Base-by-base conservation (phyloP, 2,113 vertebrate genomes). In the Pontoporia blainvillei region DNA sequence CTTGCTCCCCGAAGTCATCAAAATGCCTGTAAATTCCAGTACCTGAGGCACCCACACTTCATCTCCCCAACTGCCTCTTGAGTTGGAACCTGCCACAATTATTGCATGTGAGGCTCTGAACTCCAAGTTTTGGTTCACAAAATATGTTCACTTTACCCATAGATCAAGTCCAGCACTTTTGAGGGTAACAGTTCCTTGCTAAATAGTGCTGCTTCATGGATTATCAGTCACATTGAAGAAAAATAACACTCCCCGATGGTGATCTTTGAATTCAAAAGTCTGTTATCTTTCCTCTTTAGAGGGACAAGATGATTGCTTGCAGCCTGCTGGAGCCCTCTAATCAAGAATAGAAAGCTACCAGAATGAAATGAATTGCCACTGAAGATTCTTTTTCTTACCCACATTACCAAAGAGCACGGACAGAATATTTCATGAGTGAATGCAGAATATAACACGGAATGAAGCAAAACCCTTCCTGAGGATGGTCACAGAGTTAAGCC, bases 301-400 rank as follows among this genome's bases (percentile, higher is more conserved):
- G 79, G 44, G 81, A 67, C 76, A 95, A 27, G 62, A 59, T 95
- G 66, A 89, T 89, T 89, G 18, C 76, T 86, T 89, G 41, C 49
- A 14, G 61, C 27, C 36, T 86, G 85, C 83, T 82, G 2, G 36
- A 85, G 12, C 15, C 66, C 82, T 79, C 67, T 95, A 64, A 94
- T 90, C 94, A 95, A 78, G 64, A 93, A n/a, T 3, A 95, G 82
- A 49, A 83, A 96, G n/a, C 41, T 36, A 59, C 49, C 61, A 79
- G 78, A 84, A 93, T 86, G 41, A 92, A 82, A 94, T 78, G 49
- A 93, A 75, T 52, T 59, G 29, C 59, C 61, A 66, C 44, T 61
- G 11, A 94, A 85, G 57, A 54, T 41, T 93, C 62, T 59, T 90
- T 94, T 90, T n/a, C 81, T 94, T 69, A 41, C 17, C 17, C 57